Base-by-base conservation (phyloP, 2,113 vertebrate species). In the Actenoides hombroni region DNA sequence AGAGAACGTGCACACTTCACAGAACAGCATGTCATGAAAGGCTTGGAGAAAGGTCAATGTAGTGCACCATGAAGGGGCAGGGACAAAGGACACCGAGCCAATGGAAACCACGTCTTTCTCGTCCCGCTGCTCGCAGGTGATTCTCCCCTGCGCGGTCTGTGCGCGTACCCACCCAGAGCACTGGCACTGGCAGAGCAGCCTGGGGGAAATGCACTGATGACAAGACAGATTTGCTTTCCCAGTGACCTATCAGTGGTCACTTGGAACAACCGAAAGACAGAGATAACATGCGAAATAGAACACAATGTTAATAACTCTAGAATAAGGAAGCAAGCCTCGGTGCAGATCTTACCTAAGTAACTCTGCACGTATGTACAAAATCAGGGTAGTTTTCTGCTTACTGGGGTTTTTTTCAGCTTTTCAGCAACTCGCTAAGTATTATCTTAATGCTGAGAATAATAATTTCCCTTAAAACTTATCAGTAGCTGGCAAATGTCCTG, bases 1-100 rank as follows among this genome's bases (percentile, higher is more conserved):
- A 40, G 54, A 14, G 16, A 65, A 53, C 1, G 2, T 2, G 44
- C 49, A 16, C 0, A 0, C 60, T 65, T 68, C 11, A 56, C 33
- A 13, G 26, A 74, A 78, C 1, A 0, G 42, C 5, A 14, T 8
- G 19, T 60, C 29, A 28, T 76, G 33, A 63, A 81, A 51, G 16
- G 64, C 7, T 40, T 10, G 54, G 39, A 68, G 60, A 84, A 87
- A n/a, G 31, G 48, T 83, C 65, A 74, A 5, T 0, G 0, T 6
- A 26, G 57, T 25, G 8, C 63, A 49, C 39, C 2, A 1, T 10
- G 53, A 80, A 83, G 24, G 18, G 16, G 11, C 83, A 64, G 49
- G 74, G 51, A 56, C 54, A 61, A 78, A 81, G 91, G 82, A 60
- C 86, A 84, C 33, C 24, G 54, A n/a, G 69, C 13, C 69, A 70